Percentiles rank a stretch among this genome's conserved stretches.
Evolutionary conservation across 1,140 invertebrate genomes (phyloP).

Genomic region (Leptestheria dahalacensis): DNA sequence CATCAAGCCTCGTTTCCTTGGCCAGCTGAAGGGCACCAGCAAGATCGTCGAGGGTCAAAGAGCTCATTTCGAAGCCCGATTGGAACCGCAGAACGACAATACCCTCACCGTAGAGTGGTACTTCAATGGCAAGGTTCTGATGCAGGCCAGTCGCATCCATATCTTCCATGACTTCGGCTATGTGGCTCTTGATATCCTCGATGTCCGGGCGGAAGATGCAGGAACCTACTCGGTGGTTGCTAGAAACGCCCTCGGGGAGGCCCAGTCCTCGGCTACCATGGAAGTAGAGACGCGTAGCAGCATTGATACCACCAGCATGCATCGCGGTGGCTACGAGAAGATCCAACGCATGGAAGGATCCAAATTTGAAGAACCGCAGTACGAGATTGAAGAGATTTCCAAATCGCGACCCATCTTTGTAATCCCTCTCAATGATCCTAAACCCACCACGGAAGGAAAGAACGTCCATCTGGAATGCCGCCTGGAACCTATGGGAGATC

Average conservation of each 20-base stretch:
- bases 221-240: slow-evolving; percentile 77
- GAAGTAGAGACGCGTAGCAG: slow-evolving; percentile 68
- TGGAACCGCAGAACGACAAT: slow-evolving; percentile 81
- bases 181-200: slow-evolving; percentile 81
- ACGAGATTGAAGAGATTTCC: slow-evolving; percentile 80
- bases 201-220: slow-evolving; percentile 67
- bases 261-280: slow-evolving; percentile 62
- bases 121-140: slow-evolving; percentile 69
- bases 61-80: slow-evolving; percentile 87
- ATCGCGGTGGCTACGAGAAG: slow-evolving; percentile 58
- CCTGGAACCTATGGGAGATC: slow-evolving; percentile 83
- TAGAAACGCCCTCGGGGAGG: slow-evolving; percentile 72
- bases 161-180: slow-evolving; percentile 92
- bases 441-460: slow-evolving; percentile 72
- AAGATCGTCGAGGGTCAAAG: slow-evolving; percentile 90
- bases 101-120: slow-evolving; percentile 76
- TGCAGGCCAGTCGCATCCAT: slow-evolving; percentile 69
- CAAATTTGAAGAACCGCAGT: slow-evolving; percentile 63
- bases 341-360: slow-evolving; percentile 71
- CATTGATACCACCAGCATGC: slow-evolving; percentile 77
- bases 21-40: slow-evolving; percentile 72
- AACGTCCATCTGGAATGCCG: slow-evolving; percentile 81
- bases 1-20: slow-evolving; percentile 67
- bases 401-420: slow-evolving; percentile 84
- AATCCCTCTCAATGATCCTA: slow-evolving; percentile 56